Percentiles rank a stretch among this genome's conserved stretches.
These are phyloP conservation scores for Thunnus albacares DNA, from an alignment of 2,797 vertebrate species.

Conservation along the genomic window DNA sequence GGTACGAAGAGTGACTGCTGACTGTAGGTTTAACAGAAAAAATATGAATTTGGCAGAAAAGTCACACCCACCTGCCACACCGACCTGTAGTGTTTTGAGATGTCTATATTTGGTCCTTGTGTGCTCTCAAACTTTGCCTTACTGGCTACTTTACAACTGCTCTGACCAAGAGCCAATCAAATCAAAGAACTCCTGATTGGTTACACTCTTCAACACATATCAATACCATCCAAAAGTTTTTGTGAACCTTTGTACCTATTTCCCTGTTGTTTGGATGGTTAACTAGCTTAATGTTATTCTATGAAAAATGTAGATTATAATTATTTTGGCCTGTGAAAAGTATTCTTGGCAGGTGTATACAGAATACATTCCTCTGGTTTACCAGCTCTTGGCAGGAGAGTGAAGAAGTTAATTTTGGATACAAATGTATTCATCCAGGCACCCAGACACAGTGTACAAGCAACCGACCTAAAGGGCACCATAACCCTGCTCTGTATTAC, in stretches of 20 bases:
- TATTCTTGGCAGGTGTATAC: conserved; percentile 23
- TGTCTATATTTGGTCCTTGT: neutral
- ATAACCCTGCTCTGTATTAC: neutral
- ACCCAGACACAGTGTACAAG: neutral
- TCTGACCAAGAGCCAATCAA: conserved; percentile 38
- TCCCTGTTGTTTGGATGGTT: neutral
- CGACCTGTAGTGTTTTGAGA: neutral
- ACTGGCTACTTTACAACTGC: neutral
- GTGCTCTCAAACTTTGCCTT: neutral
- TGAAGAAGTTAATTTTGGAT: neutral
- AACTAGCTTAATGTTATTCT: neutral
- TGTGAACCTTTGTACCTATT: neutral
- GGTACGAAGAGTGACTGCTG: neutral
- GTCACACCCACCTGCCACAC: neutral
- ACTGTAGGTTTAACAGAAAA: neutral
- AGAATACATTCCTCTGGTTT: conserved; percentile 28
- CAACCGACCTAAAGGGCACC: no score
- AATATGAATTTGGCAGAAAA: conserved; percentile 10
- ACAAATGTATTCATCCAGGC: neutral
- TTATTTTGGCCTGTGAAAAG: conserved; percentile 23
- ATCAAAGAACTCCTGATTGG: conserved; percentile 8
- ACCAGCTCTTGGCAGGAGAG: conserved; percentile 15
- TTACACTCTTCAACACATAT: neutral
- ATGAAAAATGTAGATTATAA: conserved; percentile 5
- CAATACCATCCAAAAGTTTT: neutral